These are phyloP conservation scores for Prenolepis imparis DNA, from an alignment of 2,888 invertebrate species.

Conservation along the genomic window DNA sequence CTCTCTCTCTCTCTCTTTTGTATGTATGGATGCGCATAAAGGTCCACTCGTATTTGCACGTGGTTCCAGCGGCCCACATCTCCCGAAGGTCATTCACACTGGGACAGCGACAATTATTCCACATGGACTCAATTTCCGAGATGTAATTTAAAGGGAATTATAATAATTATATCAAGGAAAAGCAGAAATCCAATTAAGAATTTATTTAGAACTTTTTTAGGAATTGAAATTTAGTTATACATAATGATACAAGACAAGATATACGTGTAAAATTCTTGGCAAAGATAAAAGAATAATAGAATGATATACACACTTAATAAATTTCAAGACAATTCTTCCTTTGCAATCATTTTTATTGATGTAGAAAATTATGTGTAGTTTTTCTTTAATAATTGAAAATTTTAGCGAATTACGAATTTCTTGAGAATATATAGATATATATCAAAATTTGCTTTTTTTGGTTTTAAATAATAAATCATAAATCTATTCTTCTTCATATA, in stretches of 20 bases:
- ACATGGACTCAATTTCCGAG: conserved; percentile 1
- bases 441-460: background rate
- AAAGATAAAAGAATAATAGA: background rate
- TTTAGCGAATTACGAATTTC: background rate
- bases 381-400: background rate
- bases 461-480: background rate
- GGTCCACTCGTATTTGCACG: conserved; percentile 47
- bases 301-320: background rate
- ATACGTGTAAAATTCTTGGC: background rate
- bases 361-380: background rate
- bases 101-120: conserved; percentile 7
- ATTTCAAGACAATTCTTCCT: background rate
- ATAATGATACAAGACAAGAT: background rate
- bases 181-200: background rate
- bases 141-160: conserved; percentile 12
- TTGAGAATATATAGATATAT: background rate
- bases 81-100: conserved; percentile 49
- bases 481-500: background rate
- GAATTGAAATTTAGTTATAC: background rate
- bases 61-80: conserved; percentile 45
- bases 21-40: conserved; percentile 17
- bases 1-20: conserved; percentile 9
- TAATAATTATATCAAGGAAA: background rate
- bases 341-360: background rate
- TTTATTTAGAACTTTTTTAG: background rate